These are phyloP conservation scores for Anorthoa munda DNA, from an alignment of 2,888 invertebrate genomes.

Conservation along the genomic window DNA sequence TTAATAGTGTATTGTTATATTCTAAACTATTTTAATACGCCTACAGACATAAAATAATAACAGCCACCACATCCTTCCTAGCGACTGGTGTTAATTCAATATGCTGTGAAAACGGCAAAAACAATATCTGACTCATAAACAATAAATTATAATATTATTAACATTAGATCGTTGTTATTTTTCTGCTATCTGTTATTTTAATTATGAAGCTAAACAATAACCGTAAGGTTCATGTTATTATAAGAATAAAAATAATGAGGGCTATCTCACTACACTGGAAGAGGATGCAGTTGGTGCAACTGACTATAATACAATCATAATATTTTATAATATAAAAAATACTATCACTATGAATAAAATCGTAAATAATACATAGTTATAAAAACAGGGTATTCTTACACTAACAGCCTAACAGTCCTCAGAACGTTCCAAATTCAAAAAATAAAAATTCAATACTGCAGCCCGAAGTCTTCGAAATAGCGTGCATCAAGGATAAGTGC, in stretches of 20 bases:
- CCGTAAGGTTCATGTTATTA: not conserved
- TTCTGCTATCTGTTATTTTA: not conserved
- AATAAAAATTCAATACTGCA: not conserved
- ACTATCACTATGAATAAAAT: not conserved
- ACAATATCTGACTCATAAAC: slow-evolving; percentile 24
- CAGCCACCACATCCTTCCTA: slow-evolving; percentile 37
- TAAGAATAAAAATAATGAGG: not conserved
- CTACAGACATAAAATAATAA: slow-evolving; percentile 34
- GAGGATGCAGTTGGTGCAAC: too few species aligned
- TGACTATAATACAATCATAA: too few species aligned
- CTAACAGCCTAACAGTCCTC: too few species aligned
- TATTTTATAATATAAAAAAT: too few species aligned
- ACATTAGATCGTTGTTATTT: slow-evolving; percentile 15
- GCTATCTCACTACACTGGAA: not conserved
- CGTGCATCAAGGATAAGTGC: slow-evolving; percentile 63
- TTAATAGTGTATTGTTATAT: not conserved
- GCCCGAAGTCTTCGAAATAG: slow-evolving; percentile 31
- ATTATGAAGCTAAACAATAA: not conserved
- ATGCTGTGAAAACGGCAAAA: slow-evolving; percentile 26
- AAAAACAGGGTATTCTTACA: not conserved
- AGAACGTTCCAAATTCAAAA: slow-evolving; percentile 22
- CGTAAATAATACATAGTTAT: not conserved
- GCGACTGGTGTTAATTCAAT: not conserved
- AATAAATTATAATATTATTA: slow-evolving; percentile 11
- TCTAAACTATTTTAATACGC: slow-evolving; percentile 7